Conservation (phyloP, 2,113 vertebrate species). For the Sarotherodon lohbergeri region DNA sequence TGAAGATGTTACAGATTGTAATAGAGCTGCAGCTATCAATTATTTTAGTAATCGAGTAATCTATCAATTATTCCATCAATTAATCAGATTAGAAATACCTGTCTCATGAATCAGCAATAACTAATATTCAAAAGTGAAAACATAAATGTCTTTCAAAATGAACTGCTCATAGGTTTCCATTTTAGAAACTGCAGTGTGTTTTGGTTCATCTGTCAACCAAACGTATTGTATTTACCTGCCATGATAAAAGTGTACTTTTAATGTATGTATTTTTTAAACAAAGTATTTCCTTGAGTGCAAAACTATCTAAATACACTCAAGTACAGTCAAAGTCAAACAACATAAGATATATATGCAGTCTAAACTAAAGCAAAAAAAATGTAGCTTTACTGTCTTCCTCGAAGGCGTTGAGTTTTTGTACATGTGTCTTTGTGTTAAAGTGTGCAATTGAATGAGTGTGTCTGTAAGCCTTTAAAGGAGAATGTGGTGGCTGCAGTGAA, state of each 20-base stretch:
- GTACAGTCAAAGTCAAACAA: neutral
- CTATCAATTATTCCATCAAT: neutral
- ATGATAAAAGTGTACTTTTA: neutral
- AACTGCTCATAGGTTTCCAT: neutral
- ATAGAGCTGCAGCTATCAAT: neutral
- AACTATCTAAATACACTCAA: neutral
- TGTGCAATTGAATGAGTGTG: too few species aligned
- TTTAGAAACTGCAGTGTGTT: neutral
- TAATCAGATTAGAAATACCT: neutral
- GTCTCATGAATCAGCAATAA: neutral
- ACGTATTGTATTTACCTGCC: neutral
- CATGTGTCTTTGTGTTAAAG: too few species aligned
- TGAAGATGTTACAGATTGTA: neutral
- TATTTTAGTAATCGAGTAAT: neutral
- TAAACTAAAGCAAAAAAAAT: neutral
- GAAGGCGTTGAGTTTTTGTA: neutral
- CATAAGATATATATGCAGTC: neutral
- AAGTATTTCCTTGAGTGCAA: neutral
- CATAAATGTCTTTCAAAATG: neutral
- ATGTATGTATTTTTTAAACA: neutral
- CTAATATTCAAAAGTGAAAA: neutral
- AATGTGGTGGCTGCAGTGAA: neutral
- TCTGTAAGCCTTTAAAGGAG: neutral
- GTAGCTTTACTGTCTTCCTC: neutral
- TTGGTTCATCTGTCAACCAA: neutral